These are phyloP conservation scores for Lingula anatina DNA, from an alignment of 2,888 invertebrate species.

Conservation along the genomic window DNA sequence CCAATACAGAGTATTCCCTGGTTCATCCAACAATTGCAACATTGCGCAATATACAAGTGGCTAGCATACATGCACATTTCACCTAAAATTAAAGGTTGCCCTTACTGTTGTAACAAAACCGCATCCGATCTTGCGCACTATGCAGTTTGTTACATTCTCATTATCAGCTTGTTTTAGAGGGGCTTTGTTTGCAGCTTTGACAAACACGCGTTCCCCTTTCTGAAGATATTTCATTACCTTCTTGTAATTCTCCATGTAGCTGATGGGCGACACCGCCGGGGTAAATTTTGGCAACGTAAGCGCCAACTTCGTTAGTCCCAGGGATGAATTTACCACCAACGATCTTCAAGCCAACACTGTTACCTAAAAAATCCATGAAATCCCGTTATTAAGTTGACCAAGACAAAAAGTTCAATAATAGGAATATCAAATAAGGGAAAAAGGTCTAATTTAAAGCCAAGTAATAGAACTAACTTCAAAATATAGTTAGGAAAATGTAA, in stretches of 20 bases:
- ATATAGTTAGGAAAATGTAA: background rate
- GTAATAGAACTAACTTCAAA: background rate
- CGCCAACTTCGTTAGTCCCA: conserved; percentile 55
- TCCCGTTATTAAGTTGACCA: no score
- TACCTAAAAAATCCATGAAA: conserved; percentile 32
- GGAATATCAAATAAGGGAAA: background rate
- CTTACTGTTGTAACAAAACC: no score
- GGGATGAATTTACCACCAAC: conserved; percentile 60
- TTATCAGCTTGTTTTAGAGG: no score
- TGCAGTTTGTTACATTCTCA: no score
- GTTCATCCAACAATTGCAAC: no score
- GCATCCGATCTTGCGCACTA: no score
- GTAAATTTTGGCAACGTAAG: conserved; percentile 59
- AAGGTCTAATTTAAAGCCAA: background rate
- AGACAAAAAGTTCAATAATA: no score
- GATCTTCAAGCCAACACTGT: conserved; percentile 60
- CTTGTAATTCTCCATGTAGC: conserved; percentile 58
- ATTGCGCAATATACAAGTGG: no score
- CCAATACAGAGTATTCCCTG: no score
- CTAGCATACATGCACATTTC: no score
- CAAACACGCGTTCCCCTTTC: background rate
- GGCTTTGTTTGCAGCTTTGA: no score
- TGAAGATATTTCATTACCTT: conserved; percentile 51
- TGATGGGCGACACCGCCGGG: conserved; percentile 58
- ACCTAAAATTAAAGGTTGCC: no score